Evolutionary conservation across 64 coral and sea anemone species (phyloP), one percentile per base, ranked within the genome.

Genomic region (Pachyseris speciosa): DNA sequence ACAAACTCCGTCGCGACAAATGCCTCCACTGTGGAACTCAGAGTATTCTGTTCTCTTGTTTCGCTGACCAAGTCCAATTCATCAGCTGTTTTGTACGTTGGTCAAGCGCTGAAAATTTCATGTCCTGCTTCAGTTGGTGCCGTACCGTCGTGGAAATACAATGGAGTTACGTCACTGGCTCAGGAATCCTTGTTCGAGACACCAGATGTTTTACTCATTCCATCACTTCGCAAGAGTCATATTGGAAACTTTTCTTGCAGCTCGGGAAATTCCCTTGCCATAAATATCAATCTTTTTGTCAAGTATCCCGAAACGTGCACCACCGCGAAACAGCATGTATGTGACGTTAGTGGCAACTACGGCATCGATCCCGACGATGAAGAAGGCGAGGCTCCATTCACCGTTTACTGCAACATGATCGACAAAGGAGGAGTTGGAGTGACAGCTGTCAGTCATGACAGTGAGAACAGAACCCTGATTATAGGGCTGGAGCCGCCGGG

Each of bases 391-490:
- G 60, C 58, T 27, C 37, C 83, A 25, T 86, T 86, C 24, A 60
- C 7, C 1, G 83, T 50, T 32, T 86, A 69, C 32, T 86, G 83
- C 16, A 63, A 86, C 83, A 86, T 86, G 64, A 69, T 33, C 30
- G 5, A 65, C 83, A n/a, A n/a, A n/a, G n/a, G n/a, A n/a, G n/a
- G n/a, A n/a, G n/a, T n/a, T n/a, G n/a, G n/a, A n/a, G n/a, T 86
- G 83, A 86, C 83, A 15, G 38, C 69, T 12, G 8, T 69, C 63
- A 86, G 83, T 51, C 59, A 86, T 13, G 24, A 86, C 25, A 86
- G 10, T 39, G 83, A 86, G 63, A 22, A 29, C 28, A 19, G 53
- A 24, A 66, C 67, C 20, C 38, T 27, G 16, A 13, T 71, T 4
- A 20, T 27, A 1, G 67, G 67, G 5, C 16, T 10, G 1, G 30